phyloP scores from a whole-genome alignment of 2,797 vertebrate species.

The Acrocephalus scirpaceus region DNA sequence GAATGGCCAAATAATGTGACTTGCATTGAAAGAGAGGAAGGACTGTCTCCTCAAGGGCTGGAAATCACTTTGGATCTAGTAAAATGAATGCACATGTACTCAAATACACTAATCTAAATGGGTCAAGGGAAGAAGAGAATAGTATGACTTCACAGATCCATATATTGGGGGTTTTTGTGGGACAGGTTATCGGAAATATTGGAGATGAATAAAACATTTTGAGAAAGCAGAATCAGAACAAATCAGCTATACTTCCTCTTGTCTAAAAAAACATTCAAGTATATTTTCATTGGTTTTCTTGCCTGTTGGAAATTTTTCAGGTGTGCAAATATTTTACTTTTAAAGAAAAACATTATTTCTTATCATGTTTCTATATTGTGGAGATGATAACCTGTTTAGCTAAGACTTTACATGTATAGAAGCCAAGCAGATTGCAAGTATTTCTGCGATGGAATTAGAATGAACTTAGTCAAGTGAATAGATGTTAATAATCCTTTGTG shows the following conservation, averaged over 20 bases:
- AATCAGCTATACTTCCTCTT: accelerated
- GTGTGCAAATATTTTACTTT: background rate
- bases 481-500: background rate
- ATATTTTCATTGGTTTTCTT: background rate
- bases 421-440: background rate
- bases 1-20: background rate
- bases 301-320: background rate
- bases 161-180: background rate
- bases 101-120: background rate
- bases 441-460: background rate
- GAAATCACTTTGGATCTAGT: background rate
- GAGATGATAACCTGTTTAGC: background rate
- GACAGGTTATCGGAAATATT: background rate
- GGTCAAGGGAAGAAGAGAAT: background rate
- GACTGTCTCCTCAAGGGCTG: background rate
- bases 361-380: background rate
- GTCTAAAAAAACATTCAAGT: background rate
- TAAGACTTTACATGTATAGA: background rate
- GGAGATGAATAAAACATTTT: background rate
- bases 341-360: background rate
- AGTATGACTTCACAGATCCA: background rate
- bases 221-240: background rate
- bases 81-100: background rate
- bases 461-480: background rate
- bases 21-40: background rate